Percentiles rank a stretch among this genome's conserved stretches.
Conservation (phyloP, 2,888 invertebrate species). For the Aspidiotus rigidus region DNA sequence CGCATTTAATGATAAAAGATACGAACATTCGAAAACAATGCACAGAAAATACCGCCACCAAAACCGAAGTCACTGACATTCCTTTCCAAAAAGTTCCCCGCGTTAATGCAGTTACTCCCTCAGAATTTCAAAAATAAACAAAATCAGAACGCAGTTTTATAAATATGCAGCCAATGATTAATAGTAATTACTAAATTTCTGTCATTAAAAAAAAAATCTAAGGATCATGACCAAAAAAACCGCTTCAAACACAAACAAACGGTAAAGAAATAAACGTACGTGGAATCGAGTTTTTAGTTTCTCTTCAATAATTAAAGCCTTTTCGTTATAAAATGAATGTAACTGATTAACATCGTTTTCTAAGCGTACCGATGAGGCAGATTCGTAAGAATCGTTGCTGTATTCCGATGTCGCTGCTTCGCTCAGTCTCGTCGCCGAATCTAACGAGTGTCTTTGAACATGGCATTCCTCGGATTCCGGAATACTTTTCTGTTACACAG, state of each 20-base stretch:
- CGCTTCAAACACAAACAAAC: not conserved
- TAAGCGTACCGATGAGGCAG: constrained; percentile 30
- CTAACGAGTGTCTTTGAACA: constrained; percentile 6
- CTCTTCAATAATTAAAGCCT: constrained; percentile 32
- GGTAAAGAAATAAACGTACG: constrained; percentile 13
- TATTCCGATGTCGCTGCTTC: constrained; percentile 16
- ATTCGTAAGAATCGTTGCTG: constrained; percentile 27
- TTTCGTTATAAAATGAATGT: constrained; percentile 33
- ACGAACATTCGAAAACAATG: too few species aligned
- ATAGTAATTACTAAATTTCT: not conserved
- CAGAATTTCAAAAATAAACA: too few species aligned
- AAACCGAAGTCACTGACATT: not conserved
- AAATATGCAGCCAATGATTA: constrained; percentile 9
- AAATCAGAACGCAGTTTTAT: too few species aligned
- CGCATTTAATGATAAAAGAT: not conserved
- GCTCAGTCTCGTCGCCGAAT: not conserved
- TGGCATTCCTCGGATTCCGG: not conserved
- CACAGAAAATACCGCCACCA: too few species aligned
- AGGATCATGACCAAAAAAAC: constrained; percentile 1
- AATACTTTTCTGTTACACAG: not conserved
- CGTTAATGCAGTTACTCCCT: too few species aligned
- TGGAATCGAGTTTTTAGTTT: constrained; percentile 26
- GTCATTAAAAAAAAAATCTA: not conserved
- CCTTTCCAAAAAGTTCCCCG: too few species aligned
- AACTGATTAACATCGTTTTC: constrained; percentile 31